These are phyloP conservation scores for Orthonevra nobilis DNA, from an alignment of 2,888 invertebrate species.

Conservation along the genomic window DNA sequence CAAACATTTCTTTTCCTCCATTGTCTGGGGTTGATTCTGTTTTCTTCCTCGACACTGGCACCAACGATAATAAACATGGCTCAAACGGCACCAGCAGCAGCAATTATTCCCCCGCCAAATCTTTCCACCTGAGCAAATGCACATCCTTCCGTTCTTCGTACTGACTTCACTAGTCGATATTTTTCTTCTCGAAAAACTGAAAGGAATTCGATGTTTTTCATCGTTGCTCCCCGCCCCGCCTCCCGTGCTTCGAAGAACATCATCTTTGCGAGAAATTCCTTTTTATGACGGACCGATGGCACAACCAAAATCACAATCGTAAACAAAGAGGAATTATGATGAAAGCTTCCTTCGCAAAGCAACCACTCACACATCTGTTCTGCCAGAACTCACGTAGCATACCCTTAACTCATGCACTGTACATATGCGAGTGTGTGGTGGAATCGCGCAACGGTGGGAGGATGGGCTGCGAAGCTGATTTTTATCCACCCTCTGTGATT, in stretches of 20 bases:
- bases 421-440: neutral
- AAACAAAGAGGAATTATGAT: conserved; percentile 70
- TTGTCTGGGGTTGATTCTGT: conserved; percentile 38
- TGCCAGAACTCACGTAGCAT: conserved; percentile 56
- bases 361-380: conserved; percentile 68
- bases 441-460: neutral
- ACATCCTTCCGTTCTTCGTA: conserved; percentile 29
- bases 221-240: neutral
- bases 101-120: conserved; percentile 41
- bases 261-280: conserved; percentile 54
- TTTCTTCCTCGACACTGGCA: conserved; percentile 21
- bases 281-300: conserved; percentile 71
- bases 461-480: neutral
- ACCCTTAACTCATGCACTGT: conserved; percentile 61
- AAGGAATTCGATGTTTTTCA: conserved; percentile 43
- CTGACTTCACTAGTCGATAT: too few species aligned
- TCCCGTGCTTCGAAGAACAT: too few species aligned
- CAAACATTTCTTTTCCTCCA: conserved; percentile 38
- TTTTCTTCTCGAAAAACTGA: conserved; percentile 25
- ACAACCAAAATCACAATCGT: conserved; percentile 70
- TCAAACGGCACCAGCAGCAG: conserved; percentile 42
- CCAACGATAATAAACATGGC: conserved; percentile 57
- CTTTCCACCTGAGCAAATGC: conserved; percentile 68
- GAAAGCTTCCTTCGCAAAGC: conserved; percentile 66
- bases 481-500: conserved; percentile 62